phyloP scores from a whole-genome alignment of 2,797 vertebrate genomes.

The Geotria australis region DNA sequence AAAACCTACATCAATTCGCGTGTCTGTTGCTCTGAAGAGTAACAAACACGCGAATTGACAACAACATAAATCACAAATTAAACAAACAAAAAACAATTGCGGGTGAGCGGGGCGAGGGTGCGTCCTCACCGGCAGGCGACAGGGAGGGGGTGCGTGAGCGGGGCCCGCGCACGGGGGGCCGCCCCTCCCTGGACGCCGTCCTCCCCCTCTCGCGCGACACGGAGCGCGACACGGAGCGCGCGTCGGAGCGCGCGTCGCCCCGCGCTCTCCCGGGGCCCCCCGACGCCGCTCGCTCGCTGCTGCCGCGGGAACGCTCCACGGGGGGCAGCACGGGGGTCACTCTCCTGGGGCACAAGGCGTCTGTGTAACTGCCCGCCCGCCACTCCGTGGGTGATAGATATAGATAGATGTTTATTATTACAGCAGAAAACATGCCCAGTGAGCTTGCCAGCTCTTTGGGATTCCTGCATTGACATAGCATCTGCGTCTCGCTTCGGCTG shows the following conservation, averaged over 20 bases:
- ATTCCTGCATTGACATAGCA: too few relatives aligned
- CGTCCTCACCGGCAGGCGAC: constrained; percentile 19
- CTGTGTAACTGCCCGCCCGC: too few relatives aligned
- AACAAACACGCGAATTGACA: too few relatives aligned
- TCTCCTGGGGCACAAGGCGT: constrained; percentile 7
- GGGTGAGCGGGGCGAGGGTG: neutral
- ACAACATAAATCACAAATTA: too few relatives aligned
- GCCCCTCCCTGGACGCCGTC: neutral
- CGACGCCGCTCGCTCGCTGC: constrained; percentile 1
- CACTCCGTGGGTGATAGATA: too few relatives aligned
- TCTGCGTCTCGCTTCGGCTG: too few relatives aligned
- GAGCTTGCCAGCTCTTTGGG: too few relatives aligned
- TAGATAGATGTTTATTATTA: too few relatives aligned
- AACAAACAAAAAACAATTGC: too few relatives aligned
- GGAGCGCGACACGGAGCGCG: constrained; percentile 10
- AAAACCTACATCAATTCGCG: too few relatives aligned
- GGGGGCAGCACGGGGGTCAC: constrained; percentile 11
- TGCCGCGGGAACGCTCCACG: constrained; percentile 9
- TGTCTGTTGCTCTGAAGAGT: too few relatives aligned
- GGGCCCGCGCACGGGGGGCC: constrained; percentile 6
- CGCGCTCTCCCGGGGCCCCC: constrained; percentile 17
- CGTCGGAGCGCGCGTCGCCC: constrained; percentile 19
- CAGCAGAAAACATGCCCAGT: too few relatives aligned
- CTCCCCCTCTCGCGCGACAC: constrained; percentile 11
- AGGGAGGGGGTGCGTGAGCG: constrained; percentile 13